A percentile compares a stretch with the other conserved stretches of the same genome.
Evolutionary conservation across 1,140 invertebrate species (phyloP).

Genomic region (Lordiphosa clarofinis): DNA sequence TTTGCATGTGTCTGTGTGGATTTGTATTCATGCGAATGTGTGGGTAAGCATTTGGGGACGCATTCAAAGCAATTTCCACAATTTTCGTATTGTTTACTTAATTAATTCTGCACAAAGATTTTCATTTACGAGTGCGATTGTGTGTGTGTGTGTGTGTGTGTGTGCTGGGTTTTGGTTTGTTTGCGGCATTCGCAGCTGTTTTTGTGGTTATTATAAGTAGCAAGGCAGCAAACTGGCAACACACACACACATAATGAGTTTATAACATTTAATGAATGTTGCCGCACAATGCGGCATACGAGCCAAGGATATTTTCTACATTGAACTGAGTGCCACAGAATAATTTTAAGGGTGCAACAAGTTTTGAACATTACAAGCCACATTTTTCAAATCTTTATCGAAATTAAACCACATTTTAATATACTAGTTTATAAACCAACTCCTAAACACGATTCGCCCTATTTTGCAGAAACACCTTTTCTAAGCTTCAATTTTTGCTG

Average conservation of each 20-base stretch:
- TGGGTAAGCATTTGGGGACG: constrained; percentile 56
- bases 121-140: constrained; percentile 46
- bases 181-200: constrained; percentile 50
- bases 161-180: constrained; percentile 23
- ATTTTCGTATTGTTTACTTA: constrained; percentile 77
- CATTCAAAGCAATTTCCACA: constrained; percentile 76
- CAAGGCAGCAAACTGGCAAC: constrained; percentile 39
- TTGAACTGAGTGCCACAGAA: not conserved
- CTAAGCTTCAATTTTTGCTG: no score
- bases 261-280: constrained; percentile 69
- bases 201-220: constrained; percentile 61
- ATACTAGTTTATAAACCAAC: no score
- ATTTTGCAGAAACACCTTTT: no score
- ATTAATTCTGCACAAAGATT: constrained; percentile 76
- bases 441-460: no score
- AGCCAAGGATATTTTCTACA: constrained; percentile 18
- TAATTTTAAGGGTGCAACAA: constrained; percentile 45
- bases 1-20: constrained; percentile 15
- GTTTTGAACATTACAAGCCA: not conserved
- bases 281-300: constrained; percentile 44
- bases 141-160: constrained; percentile 1
- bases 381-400: no score
- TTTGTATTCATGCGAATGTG: constrained; percentile 3
- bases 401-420: no score
- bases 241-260: constrained; percentile 59